Base-by-base conservation (phyloP, 2,888 invertebrate species). In the Melanotus villosus region DNA sequence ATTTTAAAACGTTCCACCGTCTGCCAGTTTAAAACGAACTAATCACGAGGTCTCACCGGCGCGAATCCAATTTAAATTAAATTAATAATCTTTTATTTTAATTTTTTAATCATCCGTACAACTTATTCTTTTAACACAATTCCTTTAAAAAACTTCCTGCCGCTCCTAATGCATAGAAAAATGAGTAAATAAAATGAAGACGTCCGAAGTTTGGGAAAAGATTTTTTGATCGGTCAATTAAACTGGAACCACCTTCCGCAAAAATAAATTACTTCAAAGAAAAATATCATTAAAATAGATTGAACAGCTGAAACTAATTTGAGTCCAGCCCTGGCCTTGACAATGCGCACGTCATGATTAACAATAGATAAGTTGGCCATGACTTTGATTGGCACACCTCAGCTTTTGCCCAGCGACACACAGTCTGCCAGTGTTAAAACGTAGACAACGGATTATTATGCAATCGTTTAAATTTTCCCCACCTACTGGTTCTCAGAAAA, bases 341-440 rank as follows among this genome's bases (percentile, higher is more conserved):
- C 71, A 67, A 68, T 74, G 70, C 70, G 60, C 74, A 71, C 76
- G 75, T 76, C 75, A 76, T 54, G 70, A 74, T 74, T 64, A 76
- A 76, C 79, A 78, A 75, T 78, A 73, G 75, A 71, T 72, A 73
- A 64, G 54, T 71, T 73, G 78, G 73, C 79, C 79, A 60, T 79
- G 79, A 78, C 78, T 78, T 79, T 80, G 79, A 78, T 76, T 71
- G 74, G 72, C 69, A 72, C 63, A 58, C 47, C 59, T 62, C 60
- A 34, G 62, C 38, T 62, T 70, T 71, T 50, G 75, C 76, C 73
- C 75, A 77, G 78, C 79, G 78, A 77, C 79, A 78, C 66, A 75
- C 78, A 76, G 78, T 73, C 72, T 73, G 52, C 41, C 62, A 52
- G 65, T 45, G 57, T 50, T 50, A 50, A 59, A 54, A 36, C 26